Percentiles rank a stretch among this genome's conserved stretches.
phyloP scores from a whole-genome alignment of 1,140 invertebrate species.

The Gryllus bimaculatus region DNA sequence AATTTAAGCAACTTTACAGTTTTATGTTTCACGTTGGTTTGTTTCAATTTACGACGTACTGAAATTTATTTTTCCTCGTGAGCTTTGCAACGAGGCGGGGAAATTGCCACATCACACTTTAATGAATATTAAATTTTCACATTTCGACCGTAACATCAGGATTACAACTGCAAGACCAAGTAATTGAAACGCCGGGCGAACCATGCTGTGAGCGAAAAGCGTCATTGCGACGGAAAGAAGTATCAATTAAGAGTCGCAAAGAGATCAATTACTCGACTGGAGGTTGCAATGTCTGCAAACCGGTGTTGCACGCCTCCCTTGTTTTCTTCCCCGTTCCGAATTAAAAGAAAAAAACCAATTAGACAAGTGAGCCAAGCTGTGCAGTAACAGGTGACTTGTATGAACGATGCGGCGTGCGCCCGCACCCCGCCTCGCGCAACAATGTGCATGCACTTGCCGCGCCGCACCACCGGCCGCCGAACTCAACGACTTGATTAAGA shows the following conservation, averaged over 20 bases:
- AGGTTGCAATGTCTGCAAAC: background rate
- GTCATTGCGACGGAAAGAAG: background rate
- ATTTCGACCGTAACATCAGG: background rate
- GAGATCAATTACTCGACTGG: background rate
- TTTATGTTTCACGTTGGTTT: no score
- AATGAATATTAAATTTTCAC: background rate
- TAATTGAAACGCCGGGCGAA: background rate
- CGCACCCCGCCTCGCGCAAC: background rate
- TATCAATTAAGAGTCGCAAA: background rate
- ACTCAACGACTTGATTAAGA: slow-evolving; percentile 4
- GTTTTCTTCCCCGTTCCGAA: background rate
- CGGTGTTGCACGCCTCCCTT: background rate
- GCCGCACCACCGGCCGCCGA: no score
- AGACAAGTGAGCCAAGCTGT: background rate
- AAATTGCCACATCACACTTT: background rate
- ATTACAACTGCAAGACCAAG: background rate
- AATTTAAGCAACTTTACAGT: no score
- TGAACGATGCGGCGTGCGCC: background rate
- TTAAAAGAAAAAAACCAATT: background rate
- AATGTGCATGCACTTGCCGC: background rate
- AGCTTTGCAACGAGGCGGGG: no score
- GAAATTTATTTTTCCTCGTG: no score
- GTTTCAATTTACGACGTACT: no score
- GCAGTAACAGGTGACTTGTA: background rate
- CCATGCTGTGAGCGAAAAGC: no score